Evolutionary conservation across 2,888 invertebrate genomes (phyloP).

Genomic region (Apodemia hepburni): DNA sequence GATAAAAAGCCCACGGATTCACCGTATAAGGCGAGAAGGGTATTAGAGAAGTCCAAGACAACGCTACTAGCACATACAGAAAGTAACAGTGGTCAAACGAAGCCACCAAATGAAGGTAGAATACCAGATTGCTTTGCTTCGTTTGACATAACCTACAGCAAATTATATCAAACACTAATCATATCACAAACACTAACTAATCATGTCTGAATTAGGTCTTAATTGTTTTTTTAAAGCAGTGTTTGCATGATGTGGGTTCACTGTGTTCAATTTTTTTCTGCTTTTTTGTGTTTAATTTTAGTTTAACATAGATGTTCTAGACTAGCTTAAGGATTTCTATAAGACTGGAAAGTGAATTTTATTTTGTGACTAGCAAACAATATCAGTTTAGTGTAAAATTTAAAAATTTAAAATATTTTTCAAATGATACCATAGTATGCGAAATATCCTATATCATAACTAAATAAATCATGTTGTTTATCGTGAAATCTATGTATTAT

Average conservation of each 20-base stretch:
- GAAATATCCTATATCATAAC: too few relatives aligned
- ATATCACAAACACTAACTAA: conserved; percentile 35
- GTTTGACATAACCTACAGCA: conserved; percentile 73
- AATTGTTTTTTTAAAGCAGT: conserved; percentile 46
- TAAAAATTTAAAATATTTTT: too few relatives aligned
- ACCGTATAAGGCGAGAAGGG: conserved; percentile 66
- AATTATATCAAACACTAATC: conserved; percentile 44
- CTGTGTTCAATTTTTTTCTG: conserved; percentile 43
- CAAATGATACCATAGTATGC: too few relatives aligned
- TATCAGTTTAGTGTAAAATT: too few relatives aligned
- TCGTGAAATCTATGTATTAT: too few relatives aligned
- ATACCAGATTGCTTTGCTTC: conserved; percentile 65
- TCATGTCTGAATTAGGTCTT: conserved; percentile 31
- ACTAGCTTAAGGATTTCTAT: neutral
- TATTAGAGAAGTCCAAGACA: conserved; percentile 74
- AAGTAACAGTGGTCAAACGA: conserved; percentile 72
- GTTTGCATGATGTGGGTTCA: conserved; percentile 70
- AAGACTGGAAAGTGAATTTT: neutral
- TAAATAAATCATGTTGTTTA: too few relatives aligned
- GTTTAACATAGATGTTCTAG: neutral
- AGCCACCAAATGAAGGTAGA: conserved; percentile 73
- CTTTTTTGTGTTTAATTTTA: conserved; percentile 37
- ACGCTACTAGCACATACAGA: conserved; percentile 72
- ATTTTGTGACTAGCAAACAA: neutral
- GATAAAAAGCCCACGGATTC: conserved; percentile 70